These are phyloP conservation scores for Fragum whitleyi DNA, from an alignment of 2,888 invertebrate genomes.

Conservation along the genomic window DNA sequence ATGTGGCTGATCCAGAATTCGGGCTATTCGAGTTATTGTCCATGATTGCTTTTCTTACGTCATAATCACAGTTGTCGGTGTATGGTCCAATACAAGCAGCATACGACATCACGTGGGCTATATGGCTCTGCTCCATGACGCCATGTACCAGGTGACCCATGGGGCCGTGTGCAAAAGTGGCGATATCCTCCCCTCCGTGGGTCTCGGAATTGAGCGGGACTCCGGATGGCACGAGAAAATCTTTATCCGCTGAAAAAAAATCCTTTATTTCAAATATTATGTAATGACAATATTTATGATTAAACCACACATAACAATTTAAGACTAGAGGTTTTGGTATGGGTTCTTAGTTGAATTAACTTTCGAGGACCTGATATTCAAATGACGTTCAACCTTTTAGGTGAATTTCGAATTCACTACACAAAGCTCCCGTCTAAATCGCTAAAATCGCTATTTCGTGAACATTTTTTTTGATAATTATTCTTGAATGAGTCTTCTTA, in stretches of 20 bases:
- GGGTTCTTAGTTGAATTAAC: too few species aligned
- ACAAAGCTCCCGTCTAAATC: too few species aligned
- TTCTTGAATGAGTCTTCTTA: too few species aligned
- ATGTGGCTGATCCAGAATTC: neutral
- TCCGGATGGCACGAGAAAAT: constrained; percentile 66
- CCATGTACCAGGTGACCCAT: constrained; percentile 93
- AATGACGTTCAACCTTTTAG: too few species aligned
- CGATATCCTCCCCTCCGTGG: constrained; percentile 90
- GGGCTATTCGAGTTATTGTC: neutral
- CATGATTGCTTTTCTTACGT: neutral
- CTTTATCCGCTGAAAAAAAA: constrained; percentile 64
- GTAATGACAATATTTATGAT: too few species aligned
- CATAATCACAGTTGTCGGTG: neutral
- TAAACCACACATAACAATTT: too few species aligned
- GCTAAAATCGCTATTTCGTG: too few species aligned
- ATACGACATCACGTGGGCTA: constrained; percentile 93
- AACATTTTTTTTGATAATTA: too few species aligned
- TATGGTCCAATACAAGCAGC: constrained; percentile 90
- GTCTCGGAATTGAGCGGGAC: constrained; percentile 79
- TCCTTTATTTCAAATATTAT: too few species aligned
- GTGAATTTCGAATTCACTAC: too few species aligned
- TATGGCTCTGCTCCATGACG: constrained; percentile 95
- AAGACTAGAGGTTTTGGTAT: too few species aligned
- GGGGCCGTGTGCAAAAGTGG: constrained; percentile 93
- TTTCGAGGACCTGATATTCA: too few species aligned